Evolutionary conservation across 1,140 invertebrate genomes (phyloP).

Genomic region (Caenorhabditis elegans): WBcel235 BX284604.4:16408001-16408500

Average conservation of each 20-base stretch:
- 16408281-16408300: neutral
- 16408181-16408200: neutral
- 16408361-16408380: too few relatives aligned
- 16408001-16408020: neutral
- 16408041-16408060: slow-evolving; percentile 26
- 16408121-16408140: neutral
- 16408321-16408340: too few relatives aligned
- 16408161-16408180: slow-evolving; percentile 1
- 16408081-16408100: slow-evolving; percentile 1
- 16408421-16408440: too few relatives aligned
- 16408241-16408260: neutral
- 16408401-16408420: too few relatives aligned
- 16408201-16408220: slow-evolving; percentile 33
- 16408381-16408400: too few relatives aligned
- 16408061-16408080: neutral
- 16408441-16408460: too few relatives aligned
- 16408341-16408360: too few relatives aligned
- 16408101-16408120: neutral
- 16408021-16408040: neutral
- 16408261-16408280: too few relatives aligned
- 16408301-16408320: too few relatives aligned
- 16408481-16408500: too few relatives aligned
- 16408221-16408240: neutral
- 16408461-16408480: too few relatives aligned
- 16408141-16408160: neutral